Percentiles rank a stretch among this genome's conserved stretches.
phyloP scores from a whole-genome alignment of 2,888 invertebrate genomes.

The Altica lythri region DNA sequence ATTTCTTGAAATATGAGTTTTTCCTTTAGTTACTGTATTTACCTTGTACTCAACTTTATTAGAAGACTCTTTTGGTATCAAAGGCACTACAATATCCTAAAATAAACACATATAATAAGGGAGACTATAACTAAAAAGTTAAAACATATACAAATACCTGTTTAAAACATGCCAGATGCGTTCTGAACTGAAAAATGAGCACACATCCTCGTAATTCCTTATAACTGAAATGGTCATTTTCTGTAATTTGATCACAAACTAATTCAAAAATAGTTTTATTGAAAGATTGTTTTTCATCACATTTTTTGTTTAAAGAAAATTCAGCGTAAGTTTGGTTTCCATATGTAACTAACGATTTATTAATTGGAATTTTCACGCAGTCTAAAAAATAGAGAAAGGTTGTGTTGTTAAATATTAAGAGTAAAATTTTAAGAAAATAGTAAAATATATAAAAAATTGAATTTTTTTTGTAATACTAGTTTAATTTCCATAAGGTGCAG shows the following conservation, averaged over 20 bases:
- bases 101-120: not conserved
- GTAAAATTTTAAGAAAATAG: too few species aligned
- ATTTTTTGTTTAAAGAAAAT: constrained; percentile 10
- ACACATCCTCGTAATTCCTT: constrained; percentile 11
- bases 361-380: not conserved
- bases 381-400: constrained; percentile 9
- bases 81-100: constrained; percentile 1
- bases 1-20: too few species aligned
- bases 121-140: not conserved
- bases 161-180: constrained; percentile 15
- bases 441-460: too few species aligned
- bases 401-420: not conserved
- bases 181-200: constrained; percentile 15
- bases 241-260: constrained; percentile 15
- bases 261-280: constrained; percentile 15
- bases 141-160: constrained; percentile 23
- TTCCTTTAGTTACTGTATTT: not conserved
- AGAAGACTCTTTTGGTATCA: not conserved
- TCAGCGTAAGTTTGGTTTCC: constrained; percentile 16
- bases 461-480: too few species aligned
- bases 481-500: too few species aligned
- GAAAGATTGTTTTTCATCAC: constrained; percentile 4
- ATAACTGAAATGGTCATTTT: constrained; percentile 20
- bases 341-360: not conserved
- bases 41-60: constrained; percentile 2